Percentiles rank a stretch among this genome's conserved stretches.
These are phyloP conservation scores for Scolopax mira DNA, from an alignment of 2,113 vertebrate species.

Conservation along the genomic window DNA sequence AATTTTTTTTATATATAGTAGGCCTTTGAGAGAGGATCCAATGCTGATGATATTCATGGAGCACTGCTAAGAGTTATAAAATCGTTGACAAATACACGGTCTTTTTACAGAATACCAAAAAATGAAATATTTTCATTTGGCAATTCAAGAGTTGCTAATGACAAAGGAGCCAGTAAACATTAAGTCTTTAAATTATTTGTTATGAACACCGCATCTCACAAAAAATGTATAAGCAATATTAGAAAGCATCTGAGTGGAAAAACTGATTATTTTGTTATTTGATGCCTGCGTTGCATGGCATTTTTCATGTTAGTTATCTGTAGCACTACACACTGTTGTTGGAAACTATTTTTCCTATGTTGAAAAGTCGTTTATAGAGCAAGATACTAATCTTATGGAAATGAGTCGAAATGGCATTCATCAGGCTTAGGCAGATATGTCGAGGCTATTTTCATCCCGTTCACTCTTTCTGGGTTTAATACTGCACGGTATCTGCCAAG, in stretches of 20 bases:
- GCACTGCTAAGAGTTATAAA: conserved; percentile 26
- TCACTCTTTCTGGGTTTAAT: background rate
- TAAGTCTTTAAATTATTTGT: conserved; percentile 37
- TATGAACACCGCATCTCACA: background rate
- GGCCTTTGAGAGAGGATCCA: conserved; percentile 20
- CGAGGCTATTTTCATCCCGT: background rate
- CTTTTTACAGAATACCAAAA: conserved; percentile 2
- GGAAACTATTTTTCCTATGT: background rate
- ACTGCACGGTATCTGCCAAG: background rate
- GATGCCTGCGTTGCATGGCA: background rate
- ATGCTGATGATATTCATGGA: conserved; percentile 23
- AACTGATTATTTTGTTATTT: conserved; percentile 56
- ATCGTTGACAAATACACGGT: conserved; percentile 31
- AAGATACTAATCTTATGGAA: background rate
- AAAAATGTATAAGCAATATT: background rate
- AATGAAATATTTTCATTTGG: conserved; percentile 33
- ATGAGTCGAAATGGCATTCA: background rate
- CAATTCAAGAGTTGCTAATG: background rate
- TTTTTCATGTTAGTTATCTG: conserved; percentile 53
- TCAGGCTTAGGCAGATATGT: background rate
- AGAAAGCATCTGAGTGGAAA: conserved; percentile 54
- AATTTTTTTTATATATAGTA: background rate
- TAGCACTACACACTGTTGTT: background rate
- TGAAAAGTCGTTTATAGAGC: background rate
- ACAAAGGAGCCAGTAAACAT: conserved; percentile 12